Evolutionary conservation across 2,113 vertebrate species (phyloP), one percentile per base, ranked within the genome.

Genomic region (Cheilinus undulatus): DNA sequence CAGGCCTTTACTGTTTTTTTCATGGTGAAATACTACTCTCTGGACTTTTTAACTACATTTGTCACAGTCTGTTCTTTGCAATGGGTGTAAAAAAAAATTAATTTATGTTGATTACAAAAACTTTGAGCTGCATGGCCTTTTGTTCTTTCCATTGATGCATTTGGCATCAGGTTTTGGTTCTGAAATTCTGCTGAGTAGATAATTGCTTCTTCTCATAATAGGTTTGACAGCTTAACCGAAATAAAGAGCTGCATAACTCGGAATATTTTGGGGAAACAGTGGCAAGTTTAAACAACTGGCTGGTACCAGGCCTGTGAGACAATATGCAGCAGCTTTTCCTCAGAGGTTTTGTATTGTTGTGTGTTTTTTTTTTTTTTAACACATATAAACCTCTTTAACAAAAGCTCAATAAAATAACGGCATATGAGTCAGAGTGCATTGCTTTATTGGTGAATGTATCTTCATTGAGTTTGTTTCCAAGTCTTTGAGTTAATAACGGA

Each of bases 71-170:
- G n/a, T 7, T 58, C 46, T 56, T 17, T 78, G 34, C 48, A 43
- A 34, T 36, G n/a, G 23, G 22, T 23, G 56, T 19, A 60, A 56
- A 54, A 73, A 0, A 34, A 67, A 40, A 3, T 3, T 49, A 12
- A 84, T 82, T 75, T 62, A 75, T 88, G 61, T 51, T 62, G 66
- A 64, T 69, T 76, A 32, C 45, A 76, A 43, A 69, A 86, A 54
- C 60, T 48, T 64, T 72, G 60, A 46, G 56, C 58, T 79, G 54
- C 49, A 67, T 27, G 20, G 28, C 46, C 10, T 5, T 0, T 38
- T 73, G 59, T 56, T 76, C 52, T 82, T 83, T 82, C 72, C 68
- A 62, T 22, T 17, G 38, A 2, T 19, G 15, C n/a, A 24, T 76
- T 69, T 83, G 79, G 85, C 80, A 53, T 59, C 50, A 38, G 30